A percentile compares a stretch with the other conserved stretches of the same genome.
phyloP scores from a whole-genome alignment of 2,797 vertebrate genomes.

The Selene dorsalis region DNA sequence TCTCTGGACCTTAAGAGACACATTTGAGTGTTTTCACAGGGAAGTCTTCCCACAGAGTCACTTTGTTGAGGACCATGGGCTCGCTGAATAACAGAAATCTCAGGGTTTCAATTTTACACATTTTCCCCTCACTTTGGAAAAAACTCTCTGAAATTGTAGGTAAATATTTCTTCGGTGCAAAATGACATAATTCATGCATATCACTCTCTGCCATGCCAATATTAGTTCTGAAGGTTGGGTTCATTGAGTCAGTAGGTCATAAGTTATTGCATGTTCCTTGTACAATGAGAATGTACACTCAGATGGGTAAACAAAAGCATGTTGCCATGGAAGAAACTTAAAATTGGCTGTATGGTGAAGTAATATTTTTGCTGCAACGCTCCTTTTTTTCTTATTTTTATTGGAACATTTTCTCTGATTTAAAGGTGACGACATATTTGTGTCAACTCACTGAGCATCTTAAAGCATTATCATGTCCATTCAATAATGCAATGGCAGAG shows the following conservation, averaged over 20 bases:
- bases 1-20: slow-evolving; percentile 19
- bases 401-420: slow-evolving; percentile 14
- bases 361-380: slow-evolving; percentile 29
- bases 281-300: slow-evolving; percentile 57
- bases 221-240: slow-evolving; percentile 21
- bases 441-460: slow-evolving; percentile 45
- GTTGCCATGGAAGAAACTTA: slow-evolving; percentile 41
- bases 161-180: slow-evolving; percentile 41
- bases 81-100: slow-evolving; percentile 73
- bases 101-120: slow-evolving; percentile 77
- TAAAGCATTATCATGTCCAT: slow-evolving; percentile 51
- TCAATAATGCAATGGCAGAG: slow-evolving; percentile 67
- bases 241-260: slow-evolving; percentile 36
- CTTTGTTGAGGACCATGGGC: slow-evolving; percentile 31
- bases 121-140: slow-evolving; percentile 43
- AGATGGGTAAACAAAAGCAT: slow-evolving; percentile 44
- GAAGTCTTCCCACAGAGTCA: slow-evolving; percentile 45
- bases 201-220: slow-evolving; percentile 25
- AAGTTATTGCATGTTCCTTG: slow-evolving; percentile 36
- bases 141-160: slow-evolving; percentile 37
- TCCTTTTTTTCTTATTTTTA: background rate
- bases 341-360: slow-evolving; percentile 32
- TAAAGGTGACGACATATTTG: slow-evolving; percentile 5
- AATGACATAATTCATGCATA: slow-evolving; percentile 43
- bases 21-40: slow-evolving; percentile 38